These are phyloP conservation scores for Nebria brevicollis DNA, from an alignment of 2,888 invertebrate species.

Conservation along the genomic window DNA sequence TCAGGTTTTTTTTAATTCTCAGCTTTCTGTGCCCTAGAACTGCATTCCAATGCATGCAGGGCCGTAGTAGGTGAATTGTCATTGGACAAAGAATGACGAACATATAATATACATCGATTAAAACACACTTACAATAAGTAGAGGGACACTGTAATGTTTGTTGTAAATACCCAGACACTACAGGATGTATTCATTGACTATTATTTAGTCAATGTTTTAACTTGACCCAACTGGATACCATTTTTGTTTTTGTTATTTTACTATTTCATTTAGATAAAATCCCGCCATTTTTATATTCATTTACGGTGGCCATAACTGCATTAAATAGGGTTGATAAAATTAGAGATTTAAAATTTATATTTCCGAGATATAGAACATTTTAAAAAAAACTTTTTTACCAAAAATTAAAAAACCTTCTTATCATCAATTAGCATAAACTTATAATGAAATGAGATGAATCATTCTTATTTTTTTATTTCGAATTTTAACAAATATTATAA, in stretches of 20 bases:
- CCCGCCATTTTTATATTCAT: not conserved
- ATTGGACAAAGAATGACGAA: slow-evolving; percentile 3
- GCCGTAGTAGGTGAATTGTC: not conserved
- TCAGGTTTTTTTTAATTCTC: not conserved
- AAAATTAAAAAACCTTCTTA: no score
- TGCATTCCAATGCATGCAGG: slow-evolving; percentile 8
- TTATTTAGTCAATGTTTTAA: not conserved
- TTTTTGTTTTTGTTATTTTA: not conserved
- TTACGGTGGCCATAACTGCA: no score
- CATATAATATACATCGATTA: not conserved
- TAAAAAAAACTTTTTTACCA: no score
- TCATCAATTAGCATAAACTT: no score
- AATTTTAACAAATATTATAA: no score
- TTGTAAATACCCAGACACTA: not conserved
- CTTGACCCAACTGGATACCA: not conserved
- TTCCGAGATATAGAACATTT: no score
- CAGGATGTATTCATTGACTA: not conserved
- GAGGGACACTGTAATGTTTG: not conserved
- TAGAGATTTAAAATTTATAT: no score
- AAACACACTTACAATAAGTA: not conserved
- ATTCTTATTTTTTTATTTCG: no score
- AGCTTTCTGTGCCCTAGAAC: slow-evolving; percentile 8
- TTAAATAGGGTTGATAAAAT: no score
- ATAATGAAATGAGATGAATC: no score
- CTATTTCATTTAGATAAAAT: not conserved